These are phyloP conservation scores for Cercocebus atys DNA, from an alignment of 2,113 vertebrate species.

Conservation along the genomic window DNA sequence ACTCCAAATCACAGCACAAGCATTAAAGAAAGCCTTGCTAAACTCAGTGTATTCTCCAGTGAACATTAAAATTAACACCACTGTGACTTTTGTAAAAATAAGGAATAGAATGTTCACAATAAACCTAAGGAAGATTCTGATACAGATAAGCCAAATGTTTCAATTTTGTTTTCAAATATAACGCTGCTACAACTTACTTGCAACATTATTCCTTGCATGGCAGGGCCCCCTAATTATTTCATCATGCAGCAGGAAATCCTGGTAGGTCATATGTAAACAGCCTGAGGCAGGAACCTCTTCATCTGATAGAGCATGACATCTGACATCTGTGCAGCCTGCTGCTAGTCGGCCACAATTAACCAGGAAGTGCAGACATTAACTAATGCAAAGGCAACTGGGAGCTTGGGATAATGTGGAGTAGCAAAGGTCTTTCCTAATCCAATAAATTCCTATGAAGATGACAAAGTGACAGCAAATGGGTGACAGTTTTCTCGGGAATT, in stretches of 20 bases:
- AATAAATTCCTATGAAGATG: constrained; percentile 63
- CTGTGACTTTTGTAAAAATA: constrained; percentile 80
- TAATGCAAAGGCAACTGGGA: constrained; percentile 69
- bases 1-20: constrained; percentile 66
- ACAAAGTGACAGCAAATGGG: constrained; percentile 36
- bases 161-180: constrained; percentile 82
- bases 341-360: constrained; percentile 79
- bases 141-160: constrained; percentile 83
- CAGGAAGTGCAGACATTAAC: constrained; percentile 64
- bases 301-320: constrained; percentile 90
- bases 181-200: constrained; percentile 83
- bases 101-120: constrained; percentile 70
- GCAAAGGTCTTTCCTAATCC: constrained; percentile 78
- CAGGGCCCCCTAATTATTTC: constrained; percentile 93
- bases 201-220: constrained; percentile 83
- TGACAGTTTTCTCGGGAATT: neutral
- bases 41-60: constrained; percentile 74
- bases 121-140: constrained; percentile 79
- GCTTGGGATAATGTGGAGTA: constrained; percentile 38
- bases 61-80: constrained; percentile 64
- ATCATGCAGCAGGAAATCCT: constrained; percentile 94
- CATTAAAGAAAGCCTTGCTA: constrained; percentile 64
- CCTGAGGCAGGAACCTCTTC: constrained; percentile 88
- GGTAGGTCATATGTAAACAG: constrained; percentile 93
- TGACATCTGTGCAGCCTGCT: constrained; percentile 88